phyloP scores from a whole-genome alignment of 1,140 invertebrate genomes.

The Tribolium castaneum region DNA sequence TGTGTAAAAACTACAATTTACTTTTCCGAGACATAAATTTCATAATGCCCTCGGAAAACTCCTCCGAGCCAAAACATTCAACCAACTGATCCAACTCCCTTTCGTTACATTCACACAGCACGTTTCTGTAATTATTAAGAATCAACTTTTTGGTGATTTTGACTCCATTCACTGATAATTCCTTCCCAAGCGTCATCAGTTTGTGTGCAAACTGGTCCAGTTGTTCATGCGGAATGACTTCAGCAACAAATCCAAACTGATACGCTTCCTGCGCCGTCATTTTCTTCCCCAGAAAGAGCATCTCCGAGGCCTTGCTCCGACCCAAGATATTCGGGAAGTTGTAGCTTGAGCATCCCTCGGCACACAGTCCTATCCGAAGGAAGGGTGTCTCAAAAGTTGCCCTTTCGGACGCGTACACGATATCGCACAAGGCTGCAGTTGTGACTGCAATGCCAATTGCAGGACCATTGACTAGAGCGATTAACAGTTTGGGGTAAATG shows the following conservation, averaged over 20 bases:
- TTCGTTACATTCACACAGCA: slow-evolving; percentile 50
- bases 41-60: slow-evolving; percentile 53
- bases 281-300: slow-evolving; percentile 85
- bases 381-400: slow-evolving; percentile 92
- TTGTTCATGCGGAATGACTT: slow-evolving; percentile 55
- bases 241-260: slow-evolving; percentile 55
- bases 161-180: slow-evolving; percentile 53
- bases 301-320: slow-evolving; percentile 79
- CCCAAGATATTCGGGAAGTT: slow-evolving; percentile 88
- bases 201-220: slow-evolving; percentile 52
- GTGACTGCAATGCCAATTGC: slow-evolving; percentile 93
- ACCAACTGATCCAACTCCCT: slow-evolving; percentile 53
- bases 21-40: slow-evolving; percentile 56
- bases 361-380: slow-evolving; percentile 78
- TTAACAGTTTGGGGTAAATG: slow-evolving; percentile 87
- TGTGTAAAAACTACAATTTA: slow-evolving; percentile 43
- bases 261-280: slow-evolving; percentile 72
- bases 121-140: slow-evolving; percentile 46
- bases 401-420: slow-evolving; percentile 85
- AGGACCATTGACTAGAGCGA: slow-evolving; percentile 92
- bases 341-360: slow-evolving; percentile 88
- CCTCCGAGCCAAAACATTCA: slow-evolving; percentile 55
- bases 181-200: slow-evolving; percentile 52
- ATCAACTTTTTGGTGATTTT: slow-evolving; percentile 57
- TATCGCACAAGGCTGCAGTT: slow-evolving; percentile 85